Evolutionary conservation across 2,888 invertebrate genomes (phyloP).

Genomic region (Toxonevra muliebris): DNA sequence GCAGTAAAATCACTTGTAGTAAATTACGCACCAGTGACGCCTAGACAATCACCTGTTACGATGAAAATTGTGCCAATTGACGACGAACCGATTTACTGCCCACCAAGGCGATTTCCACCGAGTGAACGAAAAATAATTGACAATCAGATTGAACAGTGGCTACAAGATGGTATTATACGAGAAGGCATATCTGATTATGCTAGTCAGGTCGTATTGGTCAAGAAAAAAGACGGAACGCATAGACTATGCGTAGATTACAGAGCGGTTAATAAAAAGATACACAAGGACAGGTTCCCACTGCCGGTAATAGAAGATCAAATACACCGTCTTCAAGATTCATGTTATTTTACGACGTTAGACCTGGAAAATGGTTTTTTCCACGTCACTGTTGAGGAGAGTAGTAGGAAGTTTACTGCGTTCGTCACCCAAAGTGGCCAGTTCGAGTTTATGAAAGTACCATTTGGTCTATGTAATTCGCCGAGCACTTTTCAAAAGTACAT

Average conservation of each 20-base stretch:
- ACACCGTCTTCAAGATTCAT: slow-evolving; percentile 44
- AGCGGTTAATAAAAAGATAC: slow-evolving; percentile 33
- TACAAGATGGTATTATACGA: slow-evolving; percentile 21
- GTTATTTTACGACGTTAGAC: slow-evolving; percentile 46
- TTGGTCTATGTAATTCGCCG: slow-evolving; percentile 47
- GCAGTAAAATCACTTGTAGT: background rate
- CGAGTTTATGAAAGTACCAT: too few relatives aligned
- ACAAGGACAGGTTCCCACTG: slow-evolving; percentile 42
- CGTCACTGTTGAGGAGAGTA: slow-evolving; percentile 43
- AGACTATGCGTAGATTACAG: slow-evolving; percentile 44
- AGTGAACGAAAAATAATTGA: slow-evolving; percentile 24
- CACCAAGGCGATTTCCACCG: slow-evolving; percentile 28
- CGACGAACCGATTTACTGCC: slow-evolving; percentile 23
- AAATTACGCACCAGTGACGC: background rate
- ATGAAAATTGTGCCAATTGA: slow-evolving; percentile 29
- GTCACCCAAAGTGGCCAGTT: too few relatives aligned
- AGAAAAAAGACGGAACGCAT: slow-evolving; percentile 41
- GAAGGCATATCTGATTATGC: slow-evolving; percentile 40
- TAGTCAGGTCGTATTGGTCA: slow-evolving; percentile 44
- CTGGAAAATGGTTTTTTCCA: slow-evolving; percentile 54
- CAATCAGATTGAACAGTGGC: slow-evolving; percentile 19
- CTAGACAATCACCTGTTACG: slow-evolving; percentile 12
- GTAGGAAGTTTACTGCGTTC: slow-evolving; percentile 46
- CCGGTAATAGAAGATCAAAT: slow-evolving; percentile 49
- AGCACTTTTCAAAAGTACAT: slow-evolving; percentile 42